Conservation (phyloP, 1,140 invertebrate species). For the Papilio dardanus region DNA sequence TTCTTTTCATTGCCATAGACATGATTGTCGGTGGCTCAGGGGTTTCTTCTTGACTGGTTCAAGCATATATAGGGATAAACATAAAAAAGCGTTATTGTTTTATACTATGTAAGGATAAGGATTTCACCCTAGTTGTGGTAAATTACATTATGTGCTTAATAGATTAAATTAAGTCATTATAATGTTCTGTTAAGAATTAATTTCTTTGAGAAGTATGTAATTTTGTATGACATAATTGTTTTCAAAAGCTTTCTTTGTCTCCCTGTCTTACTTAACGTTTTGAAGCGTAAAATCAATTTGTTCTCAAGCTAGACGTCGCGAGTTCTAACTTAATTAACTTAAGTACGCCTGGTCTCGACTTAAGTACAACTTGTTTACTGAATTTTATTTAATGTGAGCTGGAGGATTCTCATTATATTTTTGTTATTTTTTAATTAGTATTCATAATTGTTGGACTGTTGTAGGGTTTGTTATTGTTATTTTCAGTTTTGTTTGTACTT, state of each 20-base stretch:
- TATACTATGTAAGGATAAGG: too few relatives aligned
- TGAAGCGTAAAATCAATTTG: background rate
- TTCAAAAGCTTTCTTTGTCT: background rate
- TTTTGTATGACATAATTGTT: background rate
- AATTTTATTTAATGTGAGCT: background rate
- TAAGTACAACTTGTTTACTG: background rate
- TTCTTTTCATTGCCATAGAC: too few relatives aligned
- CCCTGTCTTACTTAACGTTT: background rate
- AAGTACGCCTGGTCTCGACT: background rate
- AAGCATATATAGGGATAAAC: too few relatives aligned
- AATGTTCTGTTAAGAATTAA: background rate
- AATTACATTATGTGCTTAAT: background rate
- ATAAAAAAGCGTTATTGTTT: too few relatives aligned
- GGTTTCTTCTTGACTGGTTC: too few relatives aligned
- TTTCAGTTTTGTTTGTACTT: too few relatives aligned
- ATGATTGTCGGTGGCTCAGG: background rate
- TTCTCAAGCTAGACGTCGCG: background rate
- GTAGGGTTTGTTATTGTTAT: too few relatives aligned
- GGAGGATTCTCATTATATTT: too few relatives aligned
- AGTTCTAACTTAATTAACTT: slow-evolving; percentile 1
- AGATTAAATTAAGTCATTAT: background rate
- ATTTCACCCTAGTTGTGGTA: too few relatives aligned
- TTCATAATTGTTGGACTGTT: too few relatives aligned
- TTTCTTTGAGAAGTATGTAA: background rate
- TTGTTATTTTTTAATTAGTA: too few relatives aligned